Base-by-base conservation (phyloP, 2,797 vertebrate species). In the Chloroceryle amazona region DNA sequence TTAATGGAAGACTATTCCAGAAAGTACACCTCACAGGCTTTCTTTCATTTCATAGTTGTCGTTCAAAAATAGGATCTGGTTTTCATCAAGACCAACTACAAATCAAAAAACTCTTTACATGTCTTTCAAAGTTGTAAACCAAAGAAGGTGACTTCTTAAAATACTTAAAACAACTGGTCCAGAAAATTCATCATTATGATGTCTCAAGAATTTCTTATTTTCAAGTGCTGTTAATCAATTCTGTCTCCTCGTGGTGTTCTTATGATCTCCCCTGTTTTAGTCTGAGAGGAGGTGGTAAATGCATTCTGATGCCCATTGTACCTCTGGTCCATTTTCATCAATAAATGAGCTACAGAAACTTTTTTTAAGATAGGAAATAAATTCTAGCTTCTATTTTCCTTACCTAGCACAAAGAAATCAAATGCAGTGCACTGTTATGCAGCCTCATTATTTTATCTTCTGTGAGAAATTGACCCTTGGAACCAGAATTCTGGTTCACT, bases 241-340 rank as follows among this genome's bases (percentile, higher is more conserved):
- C 44, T 54, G 0, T 31, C n/a, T 55, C 35, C 61, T 19, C 26
- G 3, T 4, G 1, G 9, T 81, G 23, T 28, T 82, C 62, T 82
- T 93, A 29, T 3, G 17, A 39, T 31, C 10, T 68, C 16, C 9
- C 3, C 5, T 23, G 11, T 68, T 68, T 1, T 1, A 73, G 8
- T 23, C 16, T 57, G 74, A 79, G 33, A 78, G 19, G 25, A 35
- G 9, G 9, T 51, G 4, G 6, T 23, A 62, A 13, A 25, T 15
- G 11, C 6, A 44, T 42, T 61, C 25, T 62, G 66, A 63, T 18
- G 20, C 15, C 7, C 3, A 1, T 54, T 2, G 0, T 29, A 5
- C 5, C 6, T 54, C 21, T 58, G 14, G 51, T 20, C 4, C 2
- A 26, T 72, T 81, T 82, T 60, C 21, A 62, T 18, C 6, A 25